Evolutionary conservation across 2,888 invertebrate genomes (phyloP), one percentile per base, ranked within the genome.

Genomic region (Dasysyrphus tricinctus): DNA sequence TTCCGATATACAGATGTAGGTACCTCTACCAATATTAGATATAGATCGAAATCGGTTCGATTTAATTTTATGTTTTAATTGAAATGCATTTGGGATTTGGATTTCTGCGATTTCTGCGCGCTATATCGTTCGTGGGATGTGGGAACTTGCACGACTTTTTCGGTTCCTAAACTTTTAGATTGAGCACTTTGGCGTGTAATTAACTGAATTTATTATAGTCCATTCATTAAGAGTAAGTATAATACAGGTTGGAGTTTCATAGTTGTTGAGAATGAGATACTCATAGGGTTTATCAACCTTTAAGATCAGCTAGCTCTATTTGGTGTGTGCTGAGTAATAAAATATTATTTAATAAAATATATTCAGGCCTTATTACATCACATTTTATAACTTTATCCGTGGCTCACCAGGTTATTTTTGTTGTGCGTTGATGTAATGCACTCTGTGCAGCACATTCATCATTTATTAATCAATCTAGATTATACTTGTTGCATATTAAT

Each of bases 391-490:
- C 29, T 59, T 8, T 63, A 44, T 44, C 32, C 16, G 14, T 6
- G 8, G n/a, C n/a, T 56, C 11, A 34, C 16, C 16, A 37, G 57
- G 57, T 37, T 57, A 56, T 56, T 59, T 59, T 12, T 37, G 39
- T 14, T 39, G 37, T 37, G 61, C 24, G 42, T 61, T 61, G 59
- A 37, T 44, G n/a, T 32, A 63, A 42, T 29, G 1, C 44, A 29
- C 11, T 32, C 24, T 24, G 24, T 3, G 3, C 24, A 24, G 19
- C 47, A 47, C 56, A 79, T 70, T 34, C 47, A 83, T 83, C 83
- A 75, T 79, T 75, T 61, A 83, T 63, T 74, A 74, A 79, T 74
- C 79, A 83, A 83, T 83, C 79, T 70, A 69, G 79, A 79, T 83
- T 63, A n/a, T n/a, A 79, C 42, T 75, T 70, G 79, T 79, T 69